Conservation (phyloP, 2,797 vertebrate genomes). For the Malacoraja senta region DNA sequence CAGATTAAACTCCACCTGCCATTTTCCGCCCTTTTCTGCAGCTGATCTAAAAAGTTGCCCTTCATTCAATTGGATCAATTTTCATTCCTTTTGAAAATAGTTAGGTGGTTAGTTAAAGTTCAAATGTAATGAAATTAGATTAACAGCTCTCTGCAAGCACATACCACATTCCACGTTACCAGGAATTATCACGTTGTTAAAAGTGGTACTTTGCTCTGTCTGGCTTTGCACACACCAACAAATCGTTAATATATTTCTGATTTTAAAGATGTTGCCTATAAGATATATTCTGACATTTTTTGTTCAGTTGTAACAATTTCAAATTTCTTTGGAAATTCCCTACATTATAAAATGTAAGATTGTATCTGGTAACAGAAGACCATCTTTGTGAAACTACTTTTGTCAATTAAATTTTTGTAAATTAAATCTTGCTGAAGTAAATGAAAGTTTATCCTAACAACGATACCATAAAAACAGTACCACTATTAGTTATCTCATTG, state of each 20-base stretch:
- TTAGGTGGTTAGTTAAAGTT: neutral
- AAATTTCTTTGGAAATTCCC: neutral
- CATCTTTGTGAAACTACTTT: neutral
- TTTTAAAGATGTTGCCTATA: neutral
- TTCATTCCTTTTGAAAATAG: neutral
- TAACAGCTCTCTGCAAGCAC: neutral
- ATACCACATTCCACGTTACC: neutral
- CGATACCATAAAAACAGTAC: neutral
- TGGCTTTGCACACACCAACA: neutral
- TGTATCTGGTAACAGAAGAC: neutral
- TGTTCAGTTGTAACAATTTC: neutral
- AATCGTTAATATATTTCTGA: neutral
- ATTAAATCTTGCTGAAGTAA: neutral
- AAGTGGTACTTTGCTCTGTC: neutral
- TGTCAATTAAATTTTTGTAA: neutral
- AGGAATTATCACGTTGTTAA: neutral
- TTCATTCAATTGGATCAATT: neutral
- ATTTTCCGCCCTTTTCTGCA: too few species aligned
- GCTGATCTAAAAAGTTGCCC: neutral
- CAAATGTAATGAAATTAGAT: neutral
- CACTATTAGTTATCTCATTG: neutral
- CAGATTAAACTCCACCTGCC: too few species aligned
- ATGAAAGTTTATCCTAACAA: neutral
- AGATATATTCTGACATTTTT: neutral
- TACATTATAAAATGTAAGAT: neutral